Evolutionary conservation across 1,140 invertebrate genomes (phyloP), one percentile per base, ranked within the genome.

Genomic region (Ceratina australensis): DNA sequence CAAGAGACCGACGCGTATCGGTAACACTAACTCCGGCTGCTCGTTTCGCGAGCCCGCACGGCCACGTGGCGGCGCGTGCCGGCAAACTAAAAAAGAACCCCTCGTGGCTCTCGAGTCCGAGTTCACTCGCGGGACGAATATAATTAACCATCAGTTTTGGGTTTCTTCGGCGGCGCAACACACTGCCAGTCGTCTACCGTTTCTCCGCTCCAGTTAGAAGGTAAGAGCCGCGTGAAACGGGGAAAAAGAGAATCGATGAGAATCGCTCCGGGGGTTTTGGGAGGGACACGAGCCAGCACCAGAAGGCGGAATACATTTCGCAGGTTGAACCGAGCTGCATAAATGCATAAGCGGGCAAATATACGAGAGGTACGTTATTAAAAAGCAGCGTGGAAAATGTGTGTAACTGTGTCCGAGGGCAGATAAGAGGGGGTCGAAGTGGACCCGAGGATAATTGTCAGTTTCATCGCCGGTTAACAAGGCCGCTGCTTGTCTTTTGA

Each of bases 71-170:
- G 89, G 90, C 91, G 85, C 91, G 91, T 91, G 91, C 87, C 91
- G 75, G 75, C 86, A 86, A 91, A 92, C 88, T 89, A 90, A 91
- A 92, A 68, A 91, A 92, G 90, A 87, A 87, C 87, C 89, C 88
- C 85, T 85, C 83, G 82, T 79, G 67, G 33, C 80, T 80, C 80
- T 83, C 52, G 66, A 80, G 77, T 82, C 82, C 84, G 86, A 87
- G 83, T 87, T 86, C 83, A 85, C 85, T 87, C 86, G 82, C 87
- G 75, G 86, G 84, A 78, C 88, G 85, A 91, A 89, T 85, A 90
- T 92, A 92, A 92, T 92, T 92, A 92, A 90, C 90, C 88, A 91
- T 92, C 90, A 91, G 91, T 91, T 92, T 92, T 91, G 78, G 90
- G 88, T 91, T 92, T 91, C 91, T 87, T 85, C 80, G 81, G 81